phyloP scores from a whole-genome alignment of 2,797 vertebrate genomes.

The Uromys caudimaculatus region DNA sequence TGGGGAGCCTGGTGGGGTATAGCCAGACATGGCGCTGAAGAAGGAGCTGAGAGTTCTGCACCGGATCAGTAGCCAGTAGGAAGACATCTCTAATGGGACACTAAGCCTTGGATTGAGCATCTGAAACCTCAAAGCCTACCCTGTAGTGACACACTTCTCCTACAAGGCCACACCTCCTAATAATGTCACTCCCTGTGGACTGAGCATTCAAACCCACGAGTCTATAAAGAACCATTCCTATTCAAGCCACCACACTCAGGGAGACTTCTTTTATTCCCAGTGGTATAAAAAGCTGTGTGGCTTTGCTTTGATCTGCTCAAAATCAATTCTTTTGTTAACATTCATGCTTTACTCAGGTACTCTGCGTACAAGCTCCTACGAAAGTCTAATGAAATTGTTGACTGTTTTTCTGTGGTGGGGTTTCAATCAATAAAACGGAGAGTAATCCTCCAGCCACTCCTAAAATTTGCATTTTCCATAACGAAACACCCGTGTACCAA shows the following conservation, averaged over 20 bases:
- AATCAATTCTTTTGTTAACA: slow-evolving; percentile 35
- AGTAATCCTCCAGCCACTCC: not conserved
- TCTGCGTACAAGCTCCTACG: not conserved
- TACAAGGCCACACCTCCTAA: not conserved
- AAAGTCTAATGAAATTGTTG: slow-evolving; percentile 13
- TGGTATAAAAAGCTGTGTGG: slow-evolving; percentile 15
- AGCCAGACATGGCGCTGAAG: not conserved
- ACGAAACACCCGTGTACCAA: not conserved
- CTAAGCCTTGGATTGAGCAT: not conserved
- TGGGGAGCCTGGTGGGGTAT: not conserved
- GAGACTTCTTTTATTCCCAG: not conserved
- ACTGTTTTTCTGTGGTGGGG: slow-evolving; percentile 2
- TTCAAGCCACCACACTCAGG: not conserved
- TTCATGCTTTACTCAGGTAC: slow-evolving; percentile 23
- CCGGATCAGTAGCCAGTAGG: not conserved
- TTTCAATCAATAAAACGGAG: not conserved
- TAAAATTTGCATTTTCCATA: slow-evolving; percentile 8
- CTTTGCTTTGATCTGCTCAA: not conserved
- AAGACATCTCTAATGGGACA: not conserved
- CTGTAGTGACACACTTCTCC: not conserved
- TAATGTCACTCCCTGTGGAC: not conserved
- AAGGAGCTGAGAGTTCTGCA: not conserved
- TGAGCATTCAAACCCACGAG: not conserved
- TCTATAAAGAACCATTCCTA: not conserved
- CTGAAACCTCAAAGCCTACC: not conserved